Percentiles rank a stretch among this genome's conserved stretches.
Conservation (phyloP, 2,113 vertebrate species). For the Danio rerio region DNA sequence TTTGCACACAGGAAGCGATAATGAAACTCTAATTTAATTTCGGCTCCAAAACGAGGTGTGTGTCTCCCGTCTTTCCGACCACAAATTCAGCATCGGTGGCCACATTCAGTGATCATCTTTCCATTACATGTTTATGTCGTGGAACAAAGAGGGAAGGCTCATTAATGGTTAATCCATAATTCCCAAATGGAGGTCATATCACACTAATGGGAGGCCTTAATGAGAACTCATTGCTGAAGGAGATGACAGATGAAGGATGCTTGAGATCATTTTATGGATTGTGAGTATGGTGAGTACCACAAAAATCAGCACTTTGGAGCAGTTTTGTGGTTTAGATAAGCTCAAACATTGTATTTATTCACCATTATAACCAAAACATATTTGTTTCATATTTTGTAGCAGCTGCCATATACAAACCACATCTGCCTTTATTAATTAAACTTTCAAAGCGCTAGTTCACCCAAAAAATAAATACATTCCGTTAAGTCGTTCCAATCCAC, state of each 20-base stretch:
- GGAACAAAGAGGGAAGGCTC: constrained; percentile 55
- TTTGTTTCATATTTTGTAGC: too few relatives aligned
- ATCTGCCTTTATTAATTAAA: too few relatives aligned
- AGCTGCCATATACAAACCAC: too few relatives aligned
- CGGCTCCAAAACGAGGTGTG: not conserved
- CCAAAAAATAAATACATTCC: too few relatives aligned
- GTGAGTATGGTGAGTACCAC: not conserved
- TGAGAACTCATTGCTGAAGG: constrained; percentile 42
- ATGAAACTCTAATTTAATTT: constrained; percentile 14
- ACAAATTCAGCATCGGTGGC: not conserved
- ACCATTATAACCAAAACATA: too few relatives aligned
- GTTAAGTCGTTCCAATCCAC: too few relatives aligned
- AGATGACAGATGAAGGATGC: constrained; percentile 18
- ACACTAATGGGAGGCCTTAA: constrained; percentile 56
- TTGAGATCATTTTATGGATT: constrained; percentile 2
- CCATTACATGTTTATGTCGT: constrained; percentile 44
- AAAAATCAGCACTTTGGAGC: not conserved
- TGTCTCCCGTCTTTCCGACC: not conserved
- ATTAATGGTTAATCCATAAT: constrained; percentile 59
- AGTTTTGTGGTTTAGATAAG: not conserved
- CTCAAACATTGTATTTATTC: not conserved
- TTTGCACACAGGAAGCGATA: not conserved
- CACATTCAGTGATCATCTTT: constrained; percentile 18
- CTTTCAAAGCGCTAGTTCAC: too few relatives aligned
- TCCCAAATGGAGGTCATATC: constrained; percentile 60